Conservation (phyloP, 1,140 invertebrate species). For the Hestina assimilis region DNA sequence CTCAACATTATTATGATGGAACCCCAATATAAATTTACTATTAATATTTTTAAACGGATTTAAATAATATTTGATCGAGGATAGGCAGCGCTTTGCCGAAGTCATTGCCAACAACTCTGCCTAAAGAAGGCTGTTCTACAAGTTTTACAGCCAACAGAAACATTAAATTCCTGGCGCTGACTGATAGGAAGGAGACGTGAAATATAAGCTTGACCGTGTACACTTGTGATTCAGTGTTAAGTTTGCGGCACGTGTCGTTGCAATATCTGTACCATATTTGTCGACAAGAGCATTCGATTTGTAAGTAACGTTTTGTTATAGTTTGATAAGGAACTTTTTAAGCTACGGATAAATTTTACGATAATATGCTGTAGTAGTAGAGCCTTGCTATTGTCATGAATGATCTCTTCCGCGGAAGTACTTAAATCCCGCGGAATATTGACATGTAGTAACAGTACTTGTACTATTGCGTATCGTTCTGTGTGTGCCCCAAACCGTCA, state of each 20-base stretch:
- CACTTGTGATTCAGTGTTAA: slow-evolving; percentile 11
- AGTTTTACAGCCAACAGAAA: slow-evolving; percentile 27
- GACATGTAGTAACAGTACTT: too few species aligned
- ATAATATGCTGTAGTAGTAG: too few species aligned
- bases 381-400: too few species aligned
- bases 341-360: too few species aligned
- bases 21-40: neutral
- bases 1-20: neutral
- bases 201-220: slow-evolving; percentile 15
- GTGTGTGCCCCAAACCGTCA: too few species aligned
- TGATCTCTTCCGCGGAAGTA: too few species aligned
- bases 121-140: slow-evolving; percentile 34
- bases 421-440: too few species aligned
- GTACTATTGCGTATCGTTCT: too few species aligned
- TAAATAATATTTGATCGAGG: slow-evolving; percentile 29
- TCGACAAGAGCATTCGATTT: neutral
- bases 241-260: neutral
- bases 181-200: slow-evolving; percentile 22
- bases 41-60: slow-evolving; percentile 14
- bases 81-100: slow-evolving; percentile 32
- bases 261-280: neutral
- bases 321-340: neutral
- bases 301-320: neutral
- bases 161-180: slow-evolving; percentile 21
- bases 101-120: slow-evolving; percentile 38